Evolutionary conservation across 2,888 invertebrate genomes (phyloP).

Genomic region (Melanostoma mellinum): DNA sequence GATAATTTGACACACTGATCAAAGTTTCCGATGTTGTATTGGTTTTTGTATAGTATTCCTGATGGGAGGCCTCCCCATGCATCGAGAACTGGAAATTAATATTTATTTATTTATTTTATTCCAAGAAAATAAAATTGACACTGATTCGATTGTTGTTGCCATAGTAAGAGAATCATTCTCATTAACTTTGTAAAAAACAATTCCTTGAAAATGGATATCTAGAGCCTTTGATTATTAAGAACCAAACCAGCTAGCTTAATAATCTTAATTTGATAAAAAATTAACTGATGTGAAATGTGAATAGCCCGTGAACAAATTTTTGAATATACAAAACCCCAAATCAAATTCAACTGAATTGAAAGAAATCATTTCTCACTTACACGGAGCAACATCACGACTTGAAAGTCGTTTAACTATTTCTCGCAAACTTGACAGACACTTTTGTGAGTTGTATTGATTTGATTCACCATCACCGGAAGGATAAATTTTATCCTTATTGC

Average conservation of each 20-base stretch:
- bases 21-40: slow-evolving; percentile 7
- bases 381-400: slow-evolving; percentile 16
- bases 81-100: slow-evolving; percentile 29
- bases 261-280: too few species aligned
- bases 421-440: slow-evolving; percentile 14
- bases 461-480: background rate
- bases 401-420: slow-evolving; percentile 19
- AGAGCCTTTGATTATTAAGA: too few species aligned
- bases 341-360: background rate
- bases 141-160: too few species aligned
- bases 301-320: too few species aligned
- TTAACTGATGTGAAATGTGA: too few species aligned
- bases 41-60: slow-evolving; percentile 7
- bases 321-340: too few species aligned
- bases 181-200: too few species aligned
- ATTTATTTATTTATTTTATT: too few species aligned
- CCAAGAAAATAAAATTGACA: too few species aligned
- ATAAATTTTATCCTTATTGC: slow-evolving; percentile 4
- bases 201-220: too few species aligned
- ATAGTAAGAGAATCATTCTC: too few species aligned
- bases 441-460: slow-evolving; percentile 3
- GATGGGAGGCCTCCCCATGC: slow-evolving; percentile 46
- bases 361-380: slow-evolving; percentile 13
- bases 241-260: too few species aligned
- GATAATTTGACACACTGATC: slow-evolving; percentile 30